Base-by-base conservation (phyloP, 1,140 invertebrate species). In the Procambarus virginalis region DNA sequence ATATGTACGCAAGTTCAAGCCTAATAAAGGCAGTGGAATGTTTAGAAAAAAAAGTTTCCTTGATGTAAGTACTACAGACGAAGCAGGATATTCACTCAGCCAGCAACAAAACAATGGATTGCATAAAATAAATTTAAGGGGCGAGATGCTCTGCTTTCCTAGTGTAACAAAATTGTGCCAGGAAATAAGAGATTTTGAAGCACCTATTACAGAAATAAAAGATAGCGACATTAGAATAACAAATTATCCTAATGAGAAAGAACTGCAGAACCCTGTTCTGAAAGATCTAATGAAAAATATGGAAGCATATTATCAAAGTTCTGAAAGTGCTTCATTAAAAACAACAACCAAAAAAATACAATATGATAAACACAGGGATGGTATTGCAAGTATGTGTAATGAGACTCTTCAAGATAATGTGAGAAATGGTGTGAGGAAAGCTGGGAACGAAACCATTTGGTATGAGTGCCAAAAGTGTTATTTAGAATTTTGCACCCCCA, bases 401-500 rank as follows among this genome's bases (percentile, higher is more conserved):
- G 60, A 64, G 17, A 64, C 17, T 64, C 12, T 64, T 64, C 9
- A 64, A 17, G 3, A 64, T 64, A 20, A 20, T 64, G 9, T 64
- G 60, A 64, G 60, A 64, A 64, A 64, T 64, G 3, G 1, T 64
- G 9, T 14, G 17, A 48, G 76, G 5, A 78, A 78, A 20, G 58
- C 64, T 12, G 80, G 68, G 22, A 82, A 20, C 17, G 60, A 68
- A 3, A 45, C 60, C 9, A 45, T 68, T 10, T 82, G 80, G 80
- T 68, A 64, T 46, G 51, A 55, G 8, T 82, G 80, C 45, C 45
- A 82, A 22, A 64, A 46, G 60, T 82, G 80, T 46, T 34, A 82
- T 68, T 82, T 60, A 45, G 80, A 82, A 68, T 82, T 82, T 60
- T 64, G 45, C 60, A 64, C 80, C 12, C 55, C 55, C 1, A 82